Evolutionary conservation across 2,888 invertebrate species (phyloP).

Genomic region (Lasioglossum calceatum): DNA sequence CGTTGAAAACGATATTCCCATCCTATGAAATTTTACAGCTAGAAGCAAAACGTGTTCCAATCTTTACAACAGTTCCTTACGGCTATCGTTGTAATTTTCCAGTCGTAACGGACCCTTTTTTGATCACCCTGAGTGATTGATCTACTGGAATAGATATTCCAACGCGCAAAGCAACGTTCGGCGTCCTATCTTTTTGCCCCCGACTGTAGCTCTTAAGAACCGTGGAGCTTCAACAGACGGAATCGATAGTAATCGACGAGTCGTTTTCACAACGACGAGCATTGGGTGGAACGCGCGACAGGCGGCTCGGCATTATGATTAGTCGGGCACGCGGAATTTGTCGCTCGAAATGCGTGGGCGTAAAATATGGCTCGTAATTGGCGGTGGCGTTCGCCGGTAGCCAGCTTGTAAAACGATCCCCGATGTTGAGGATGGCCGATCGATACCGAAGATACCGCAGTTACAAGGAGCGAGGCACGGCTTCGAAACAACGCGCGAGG

Average conservation of each 20-base stretch:
- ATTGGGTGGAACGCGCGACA: conserved; percentile 33
- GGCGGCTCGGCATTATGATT: conserved; percentile 53
- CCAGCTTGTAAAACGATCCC: conserved; percentile 39
- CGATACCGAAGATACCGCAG: conserved; percentile 40
- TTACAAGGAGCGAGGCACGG: conserved; percentile 1
- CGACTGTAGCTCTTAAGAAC: neutral
- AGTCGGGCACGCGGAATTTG: conserved; percentile 59
- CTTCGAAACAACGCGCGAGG: conserved; percentile 20
- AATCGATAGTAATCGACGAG: neutral
- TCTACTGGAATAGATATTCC: neutral
- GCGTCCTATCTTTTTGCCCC: neutral
- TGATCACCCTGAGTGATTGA: neutral
- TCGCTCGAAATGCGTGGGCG: conserved; percentile 52
- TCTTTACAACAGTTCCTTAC: too few species aligned
- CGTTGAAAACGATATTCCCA: too few species aligned
- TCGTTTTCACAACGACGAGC: neutral
- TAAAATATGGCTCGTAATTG: conserved; percentile 53
- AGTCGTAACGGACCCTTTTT: too few species aligned
- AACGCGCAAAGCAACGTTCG: too few species aligned
- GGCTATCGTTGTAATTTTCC: too few species aligned
- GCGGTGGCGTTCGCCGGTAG: conserved; percentile 21
- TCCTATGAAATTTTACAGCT: too few species aligned
- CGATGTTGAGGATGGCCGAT: conserved; percentile 37
- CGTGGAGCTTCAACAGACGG: neutral
- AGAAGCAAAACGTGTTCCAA: too few species aligned